A percentile compares a stretch with the other conserved stretches of the same genome.
Evolutionary conservation across 2,888 invertebrate genomes (phyloP).

Genomic region (Mellilla xanthometata): DNA sequence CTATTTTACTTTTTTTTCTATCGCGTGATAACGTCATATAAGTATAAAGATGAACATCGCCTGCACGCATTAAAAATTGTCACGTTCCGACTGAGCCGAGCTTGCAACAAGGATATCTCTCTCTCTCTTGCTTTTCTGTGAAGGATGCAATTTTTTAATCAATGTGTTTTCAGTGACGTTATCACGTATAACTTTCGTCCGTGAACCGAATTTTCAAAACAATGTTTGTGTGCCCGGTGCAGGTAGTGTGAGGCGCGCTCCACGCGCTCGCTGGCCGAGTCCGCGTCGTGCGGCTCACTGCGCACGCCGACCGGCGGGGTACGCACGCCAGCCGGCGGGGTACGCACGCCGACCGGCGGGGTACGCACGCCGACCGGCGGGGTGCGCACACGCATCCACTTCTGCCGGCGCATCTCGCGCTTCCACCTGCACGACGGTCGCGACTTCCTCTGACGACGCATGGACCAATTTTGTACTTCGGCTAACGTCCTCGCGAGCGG

Average conservation of each 20-base stretch:
- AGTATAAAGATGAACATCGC: no score
- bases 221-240: no score
- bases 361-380: constrained; percentile 44
- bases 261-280: constrained; percentile 78
- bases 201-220: no score
- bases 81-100: no score
- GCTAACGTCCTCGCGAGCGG: constrained; percentile 62
- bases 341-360: constrained; percentile 8
- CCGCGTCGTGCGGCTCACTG: constrained; percentile 33
- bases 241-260: constrained; percentile 77
- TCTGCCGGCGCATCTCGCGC: constrained; percentile 69
- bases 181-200: no score
- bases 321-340: constrained; percentile 12
- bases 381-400: constrained; percentile 66
- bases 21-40: no score
- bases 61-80: no score
- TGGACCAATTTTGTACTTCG: constrained; percentile 78
- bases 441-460: constrained; percentile 67
- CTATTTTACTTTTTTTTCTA: no score
- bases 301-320: constrained; percentile 27
- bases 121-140: no score
- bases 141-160: no score
- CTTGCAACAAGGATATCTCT: no score
- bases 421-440: constrained; percentile 63
- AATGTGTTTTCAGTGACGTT: no score